Evolutionary conservation across 2,888 invertebrate species (phyloP), one percentile per base, ranked within the genome.

Genomic region (Xestia xanthographa): DNA sequence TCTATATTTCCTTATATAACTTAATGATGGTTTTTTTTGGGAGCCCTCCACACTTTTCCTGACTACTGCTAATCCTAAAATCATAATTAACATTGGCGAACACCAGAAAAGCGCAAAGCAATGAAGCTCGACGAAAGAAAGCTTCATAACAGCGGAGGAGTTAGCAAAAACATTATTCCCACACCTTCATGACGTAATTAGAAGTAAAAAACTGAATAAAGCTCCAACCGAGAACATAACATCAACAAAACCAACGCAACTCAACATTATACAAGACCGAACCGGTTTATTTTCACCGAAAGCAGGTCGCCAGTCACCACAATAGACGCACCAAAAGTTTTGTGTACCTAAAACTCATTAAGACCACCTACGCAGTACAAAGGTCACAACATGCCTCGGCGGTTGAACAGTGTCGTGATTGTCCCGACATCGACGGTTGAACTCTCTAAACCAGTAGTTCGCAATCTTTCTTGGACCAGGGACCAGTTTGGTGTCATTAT

Each of bases 291-390:
- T 82, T 72, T 34, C 56, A 34, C 34, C 43, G 12, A 62, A 79
- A 71, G 22, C 72, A 69, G 48, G 26, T 38, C 66, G 26, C 53
- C 22, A 0, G 26, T 60, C 67, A 63, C 84, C 76, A 80, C 76
- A 80, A 68, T 56, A 71, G 38, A 65, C 41, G 34, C 50, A 72
- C 26, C 58, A 70, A 81, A 84, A 73, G 67, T 87, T 85, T 77
- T 73, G 71, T 75, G 76, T 78, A 68, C 78, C 29, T 56, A 60
- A 77, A 78, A 75, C 86, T 86, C 80, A 79, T 83, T 85, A 80
- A 70, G 66, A 48, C 70, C 68, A 80, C 80, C 80, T 82, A 75
- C 78, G 69, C 70, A 63, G 14, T 68, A 74, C 66, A 86, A 86
- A 82, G 78, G 86, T 82, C 75, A 72, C 53, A 41, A 76, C 53